Evolutionary conservation across 2,113 vertebrate species (phyloP), one percentile per base, ranked within the genome.

Genomic region (Notechis scutatus): DNA sequence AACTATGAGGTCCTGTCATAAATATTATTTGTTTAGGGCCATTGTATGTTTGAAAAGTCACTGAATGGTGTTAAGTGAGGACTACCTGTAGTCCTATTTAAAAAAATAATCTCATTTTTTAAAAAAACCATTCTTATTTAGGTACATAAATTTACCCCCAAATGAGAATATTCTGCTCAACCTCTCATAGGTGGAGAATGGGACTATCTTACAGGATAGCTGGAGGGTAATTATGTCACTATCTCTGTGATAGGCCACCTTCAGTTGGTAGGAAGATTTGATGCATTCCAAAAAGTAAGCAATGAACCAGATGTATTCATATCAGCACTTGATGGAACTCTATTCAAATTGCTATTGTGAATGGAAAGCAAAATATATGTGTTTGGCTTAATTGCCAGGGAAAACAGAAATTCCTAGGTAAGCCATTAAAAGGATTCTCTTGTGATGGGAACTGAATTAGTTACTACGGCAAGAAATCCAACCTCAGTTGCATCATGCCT

Each of bases 301-400:
- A 96, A 86, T 94, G 20, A 90, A 10, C 12, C 81, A 39, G 56
- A n/a, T 29, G 88, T 9, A 42, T 57, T 74, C 15, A 23, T 89
- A 20, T 0, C 34, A 2, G 89, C 91, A 93, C 91, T 95, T 95
- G 90, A 92, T 91, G 45, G 24, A 94, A 94, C 1, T 95, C 18
- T 52, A 69, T 42, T 50, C 57, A 91, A 81, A 10, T 90, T 45
- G 74, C 87, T 95, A 94, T 39, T 93, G 47, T 64, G 93, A 95
- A 95, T 96, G 92, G 87, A 89, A 93, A 93, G 95, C 94, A 94
- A 94, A 94, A 94, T 95, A 88, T 94, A 93, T 92, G 85, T 94
- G 57, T 96, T 97, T 97, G 95, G 94, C 95, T 97, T 97, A 90
- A 95, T 96, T 97, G 91, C 94, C 93, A 96, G 88, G 95, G 94